Evolutionary conservation across 2,888 invertebrate genomes (phyloP).

Genomic region (Boloria euphrosyne): DNA sequence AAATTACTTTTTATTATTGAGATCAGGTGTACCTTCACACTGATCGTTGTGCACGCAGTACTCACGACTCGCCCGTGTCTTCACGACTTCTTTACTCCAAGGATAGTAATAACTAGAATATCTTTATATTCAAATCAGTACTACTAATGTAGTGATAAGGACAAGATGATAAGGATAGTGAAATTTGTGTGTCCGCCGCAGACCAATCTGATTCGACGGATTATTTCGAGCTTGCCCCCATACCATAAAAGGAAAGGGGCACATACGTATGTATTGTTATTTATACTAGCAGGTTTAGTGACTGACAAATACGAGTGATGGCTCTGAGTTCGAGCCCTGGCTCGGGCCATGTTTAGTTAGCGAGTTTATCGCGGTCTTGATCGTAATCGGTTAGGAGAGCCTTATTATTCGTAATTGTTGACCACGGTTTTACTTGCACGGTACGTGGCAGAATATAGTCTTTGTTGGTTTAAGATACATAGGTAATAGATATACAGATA

Average conservation of each 20-base stretch:
- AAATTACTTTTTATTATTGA: slow-evolving; percentile 1
- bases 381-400: too few relatives aligned
- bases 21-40: neutral
- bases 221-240: slow-evolving; percentile 1
- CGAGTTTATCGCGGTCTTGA: too few relatives aligned
- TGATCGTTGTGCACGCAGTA: neutral
- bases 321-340: too few relatives aligned
- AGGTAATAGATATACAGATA: too few relatives aligned
- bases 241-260: slow-evolving; percentile 2
- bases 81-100: slow-evolving; percentile 6
- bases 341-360: too few relatives aligned
- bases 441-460: too few relatives aligned
- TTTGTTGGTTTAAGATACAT: too few relatives aligned
- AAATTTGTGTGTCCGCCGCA: neutral
- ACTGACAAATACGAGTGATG: neutral
- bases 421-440: too few relatives aligned
- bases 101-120: slow-evolving; percentile 6
- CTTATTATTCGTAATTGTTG: too few relatives aligned
- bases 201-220: neutral
- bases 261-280: slow-evolving; percentile 9
- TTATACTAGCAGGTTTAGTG: neutral
- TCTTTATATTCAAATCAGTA: neutral
- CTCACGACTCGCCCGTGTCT: slow-evolving; percentile 12
- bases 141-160: slow-evolving; percentile 8
- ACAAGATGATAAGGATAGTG: neutral